These are phyloP conservation scores for Drosophila sturtevanti DNA, from an alignment of 1,140 invertebrate species.

Conservation along the genomic window DNA sequence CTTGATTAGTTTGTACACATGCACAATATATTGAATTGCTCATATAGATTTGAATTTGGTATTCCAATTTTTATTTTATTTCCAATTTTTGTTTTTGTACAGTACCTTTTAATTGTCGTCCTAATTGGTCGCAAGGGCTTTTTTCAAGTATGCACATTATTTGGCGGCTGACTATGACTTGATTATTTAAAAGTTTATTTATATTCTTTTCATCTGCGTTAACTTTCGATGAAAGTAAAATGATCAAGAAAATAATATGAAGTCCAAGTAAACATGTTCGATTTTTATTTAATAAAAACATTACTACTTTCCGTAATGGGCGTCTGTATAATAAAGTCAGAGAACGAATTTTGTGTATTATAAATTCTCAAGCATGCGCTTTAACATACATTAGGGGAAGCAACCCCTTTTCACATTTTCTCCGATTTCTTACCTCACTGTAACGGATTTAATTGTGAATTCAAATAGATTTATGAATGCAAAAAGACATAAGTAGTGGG, in stretches of 20 bases:
- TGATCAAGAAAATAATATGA: constrained; percentile 51
- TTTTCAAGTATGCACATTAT: constrained; percentile 83
- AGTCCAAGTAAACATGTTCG: constrained; percentile 45
- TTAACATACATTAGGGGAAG: background rate
- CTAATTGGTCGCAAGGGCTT: constrained; percentile 83
- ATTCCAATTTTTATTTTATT: no score
- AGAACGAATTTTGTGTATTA: constrained; percentile 13
- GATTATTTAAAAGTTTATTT: constrained; percentile 72
- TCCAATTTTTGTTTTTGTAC: no score
- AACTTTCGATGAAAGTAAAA: constrained; percentile 49
- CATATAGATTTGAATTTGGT: no score
- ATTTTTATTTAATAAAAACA: constrained; percentile 55
- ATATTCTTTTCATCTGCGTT: constrained; percentile 72
- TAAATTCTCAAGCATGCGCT: constrained; percentile 4
- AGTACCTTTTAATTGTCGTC: constrained; percentile 83
- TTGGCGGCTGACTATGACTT: constrained; percentile 78
- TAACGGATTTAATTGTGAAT: background rate
- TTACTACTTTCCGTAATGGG: constrained; percentile 43
- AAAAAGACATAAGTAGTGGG: no score
- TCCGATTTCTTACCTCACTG: background rate
- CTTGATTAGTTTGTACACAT: no score
- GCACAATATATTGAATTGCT: no score
- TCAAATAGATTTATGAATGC: background rate
- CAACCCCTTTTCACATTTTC: background rate
- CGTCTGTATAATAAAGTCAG: constrained; percentile 43